Evolutionary conservation across 2,797 vertebrate genomes (phyloP).

Genomic region (Melanotaenia nigrans): DNA sequence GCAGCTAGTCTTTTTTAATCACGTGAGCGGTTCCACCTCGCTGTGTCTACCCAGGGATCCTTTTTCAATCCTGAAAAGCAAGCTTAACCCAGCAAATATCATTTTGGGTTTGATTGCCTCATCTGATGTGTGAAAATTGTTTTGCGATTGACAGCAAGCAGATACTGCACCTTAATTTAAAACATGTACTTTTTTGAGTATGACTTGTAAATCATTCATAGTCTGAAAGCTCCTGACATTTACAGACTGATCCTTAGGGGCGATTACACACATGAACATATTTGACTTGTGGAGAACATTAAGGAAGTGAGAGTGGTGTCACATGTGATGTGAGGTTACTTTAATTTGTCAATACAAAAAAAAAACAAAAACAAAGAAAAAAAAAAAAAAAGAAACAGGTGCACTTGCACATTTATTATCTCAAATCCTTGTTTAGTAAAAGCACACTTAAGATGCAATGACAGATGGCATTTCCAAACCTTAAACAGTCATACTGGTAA

Average conservation of each 20-base stretch:
- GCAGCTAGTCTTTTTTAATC: constrained; percentile 35
- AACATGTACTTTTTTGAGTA: constrained; percentile 29
- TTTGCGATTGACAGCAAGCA: constrained; percentile 22
- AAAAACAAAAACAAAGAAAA: too few relatives aligned
- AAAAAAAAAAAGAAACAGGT: constrained; percentile 58
- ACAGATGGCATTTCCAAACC: constrained; percentile 74
- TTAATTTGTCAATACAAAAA: constrained; percentile 56
- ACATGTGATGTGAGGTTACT: constrained; percentile 46
- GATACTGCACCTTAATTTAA: constrained; percentile 55
- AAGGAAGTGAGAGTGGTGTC: constrained; percentile 37
- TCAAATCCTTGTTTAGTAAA: constrained; percentile 47
- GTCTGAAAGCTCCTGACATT: constrained; percentile 43
- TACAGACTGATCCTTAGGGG: constrained; percentile 12
- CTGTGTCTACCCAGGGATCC: constrained; percentile 14
- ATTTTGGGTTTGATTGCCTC: constrained; percentile 53
- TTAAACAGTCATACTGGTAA: constrained; percentile 56
- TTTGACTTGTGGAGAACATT: constrained; percentile 11
- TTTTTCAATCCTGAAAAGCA: constrained; percentile 41
- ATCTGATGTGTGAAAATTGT: constrained; percentile 52
- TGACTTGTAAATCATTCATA: constrained; percentile 64
- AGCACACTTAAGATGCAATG: constrained; percentile 53
- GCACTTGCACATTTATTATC: constrained; percentile 53
- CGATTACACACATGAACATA: constrained; percentile 4
- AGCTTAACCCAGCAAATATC: constrained; percentile 53
- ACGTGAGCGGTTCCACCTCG: constrained; percentile 28